A percentile compares a stretch with the other conserved stretches of the same genome.
These are phyloP conservation scores for Austrofundulus limnaeus DNA, from an alignment of 2,113 vertebrate species.

Conservation along the genomic window DNA sequence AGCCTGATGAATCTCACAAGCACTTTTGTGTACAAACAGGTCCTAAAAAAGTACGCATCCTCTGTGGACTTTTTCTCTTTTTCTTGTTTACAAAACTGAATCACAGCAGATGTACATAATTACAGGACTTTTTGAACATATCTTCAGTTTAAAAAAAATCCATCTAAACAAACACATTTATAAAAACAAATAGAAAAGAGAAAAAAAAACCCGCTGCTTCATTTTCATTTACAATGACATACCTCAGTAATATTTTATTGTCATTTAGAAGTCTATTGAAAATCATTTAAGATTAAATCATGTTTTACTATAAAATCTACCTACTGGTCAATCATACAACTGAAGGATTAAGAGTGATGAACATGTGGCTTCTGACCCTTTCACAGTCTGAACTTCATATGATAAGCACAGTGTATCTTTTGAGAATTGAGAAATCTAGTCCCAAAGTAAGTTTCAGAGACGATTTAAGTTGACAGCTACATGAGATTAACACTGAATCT, in stretches of 20 bases:
- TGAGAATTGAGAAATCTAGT: not conserved
- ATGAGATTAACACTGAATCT: slow-evolving; percentile 19
- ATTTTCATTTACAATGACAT: not conserved
- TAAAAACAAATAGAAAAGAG: not conserved
- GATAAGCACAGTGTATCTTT: not conserved
- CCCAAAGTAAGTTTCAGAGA: slow-evolving; percentile 5
- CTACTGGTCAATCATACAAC: not conserved
- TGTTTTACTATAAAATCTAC: not conserved
- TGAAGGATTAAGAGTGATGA: not conserved
- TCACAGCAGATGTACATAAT: slow-evolving; percentile 37
- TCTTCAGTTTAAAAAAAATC: slow-evolving; percentile 33
- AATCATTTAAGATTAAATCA: not conserved
- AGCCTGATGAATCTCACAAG: slow-evolving; percentile 38
- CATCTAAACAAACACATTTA: slow-evolving; percentile 30
- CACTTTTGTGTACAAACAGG: slow-evolving; percentile 9
- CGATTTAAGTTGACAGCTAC: slow-evolving; percentile 6
- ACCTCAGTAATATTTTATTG: not conserved
- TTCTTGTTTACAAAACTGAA: slow-evolving; percentile 42
- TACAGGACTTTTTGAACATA: slow-evolving; percentile 10
- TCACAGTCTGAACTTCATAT: slow-evolving; percentile 2
- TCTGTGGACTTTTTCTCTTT: slow-evolving; percentile 27
- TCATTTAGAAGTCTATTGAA: not conserved
- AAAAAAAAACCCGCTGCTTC: not conserved
- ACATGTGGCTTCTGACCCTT: not conserved
- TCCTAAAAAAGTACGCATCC: slow-evolving; percentile 53